Percentiles rank a stretch among this genome's conserved stretches.
Conservation (phyloP, 35 echinoderm and acorn worm species). For the Amphiura filiformis region DNA sequence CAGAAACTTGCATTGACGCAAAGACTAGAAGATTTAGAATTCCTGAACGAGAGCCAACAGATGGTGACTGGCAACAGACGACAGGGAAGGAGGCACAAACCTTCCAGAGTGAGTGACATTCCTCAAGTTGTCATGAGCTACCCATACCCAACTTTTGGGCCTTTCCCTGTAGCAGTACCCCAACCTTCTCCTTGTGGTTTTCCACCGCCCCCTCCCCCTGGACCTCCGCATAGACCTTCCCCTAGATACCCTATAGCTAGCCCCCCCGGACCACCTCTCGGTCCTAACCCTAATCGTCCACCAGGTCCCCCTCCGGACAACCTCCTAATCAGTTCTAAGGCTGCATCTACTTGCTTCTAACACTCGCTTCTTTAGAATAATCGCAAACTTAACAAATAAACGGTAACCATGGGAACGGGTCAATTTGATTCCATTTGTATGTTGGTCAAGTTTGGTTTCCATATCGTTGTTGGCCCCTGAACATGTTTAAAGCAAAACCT, state of each 20-base stretch:
- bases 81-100: slow-evolving; percentile 62
- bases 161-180: slow-evolving; percentile 13
- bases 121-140: slow-evolving; percentile 19
- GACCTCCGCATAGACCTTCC: not conserved
- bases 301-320: not conserved
- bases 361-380: not conserved
- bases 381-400: too few species aligned
- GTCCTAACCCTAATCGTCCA: not conserved
- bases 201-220: not conserved
- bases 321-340: not conserved
- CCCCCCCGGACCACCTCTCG: not conserved
- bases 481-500: too few species aligned
- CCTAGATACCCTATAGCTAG: not conserved
- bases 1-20: slow-evolving; percentile 98
- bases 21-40: slow-evolving; percentile 82
- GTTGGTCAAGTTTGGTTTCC: too few species aligned
- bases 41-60: slow-evolving; percentile 79
- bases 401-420: too few species aligned
- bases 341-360: not conserved
- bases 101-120: slow-evolving; percentile 82
- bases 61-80: slow-evolving; percentile 20
- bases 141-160: slow-evolving; percentile 31
- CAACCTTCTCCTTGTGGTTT: not conserved
- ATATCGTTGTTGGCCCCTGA: too few species aligned
- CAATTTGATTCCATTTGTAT: too few species aligned